Evolutionary conservation across 1,140 invertebrate genomes (phyloP).

Genomic region (Helicoverpa armigera): DNA sequence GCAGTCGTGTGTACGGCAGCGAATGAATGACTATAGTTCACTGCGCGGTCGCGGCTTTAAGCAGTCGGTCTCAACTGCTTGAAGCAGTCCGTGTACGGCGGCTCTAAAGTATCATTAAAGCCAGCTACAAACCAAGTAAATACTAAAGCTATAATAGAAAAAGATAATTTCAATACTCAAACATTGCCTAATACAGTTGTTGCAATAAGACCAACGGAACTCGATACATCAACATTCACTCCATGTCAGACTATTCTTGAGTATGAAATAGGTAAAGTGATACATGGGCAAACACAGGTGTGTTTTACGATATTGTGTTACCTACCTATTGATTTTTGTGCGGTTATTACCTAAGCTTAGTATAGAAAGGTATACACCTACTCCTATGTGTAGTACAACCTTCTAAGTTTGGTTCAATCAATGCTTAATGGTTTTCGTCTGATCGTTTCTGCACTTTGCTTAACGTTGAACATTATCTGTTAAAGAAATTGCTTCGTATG

Average conservation of each 20-base stretch:
- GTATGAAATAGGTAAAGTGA: conserved; percentile 26
- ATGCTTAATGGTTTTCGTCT: neutral
- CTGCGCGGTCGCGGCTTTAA: no score
- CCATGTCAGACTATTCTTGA: neutral
- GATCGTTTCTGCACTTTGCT: neutral
- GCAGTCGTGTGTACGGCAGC: no score
- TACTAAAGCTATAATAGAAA: neutral
- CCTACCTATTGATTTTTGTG: conserved; percentile 40
- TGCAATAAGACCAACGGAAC: conserved; percentile 27
- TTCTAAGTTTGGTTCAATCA: neutral
- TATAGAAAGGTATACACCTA: neutral
- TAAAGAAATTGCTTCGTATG: no score
- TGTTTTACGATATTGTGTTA: conserved; percentile 30
- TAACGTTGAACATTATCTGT: neutral
- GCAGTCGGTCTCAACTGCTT: no score
- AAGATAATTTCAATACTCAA: neutral
- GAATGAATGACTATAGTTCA: no score
- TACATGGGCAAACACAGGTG: conserved; percentile 31
- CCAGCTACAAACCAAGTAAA: no score
- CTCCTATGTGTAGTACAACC: neutral
- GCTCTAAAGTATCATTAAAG: no score
- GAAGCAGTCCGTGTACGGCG: no score
- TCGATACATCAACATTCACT: conserved; percentile 44
- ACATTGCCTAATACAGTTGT: neutral
- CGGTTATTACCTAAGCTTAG: conserved; percentile 14